phyloP scores from a whole-genome alignment of 1,140 invertebrate genomes.

The Hylaeus volcanicus region DNA sequence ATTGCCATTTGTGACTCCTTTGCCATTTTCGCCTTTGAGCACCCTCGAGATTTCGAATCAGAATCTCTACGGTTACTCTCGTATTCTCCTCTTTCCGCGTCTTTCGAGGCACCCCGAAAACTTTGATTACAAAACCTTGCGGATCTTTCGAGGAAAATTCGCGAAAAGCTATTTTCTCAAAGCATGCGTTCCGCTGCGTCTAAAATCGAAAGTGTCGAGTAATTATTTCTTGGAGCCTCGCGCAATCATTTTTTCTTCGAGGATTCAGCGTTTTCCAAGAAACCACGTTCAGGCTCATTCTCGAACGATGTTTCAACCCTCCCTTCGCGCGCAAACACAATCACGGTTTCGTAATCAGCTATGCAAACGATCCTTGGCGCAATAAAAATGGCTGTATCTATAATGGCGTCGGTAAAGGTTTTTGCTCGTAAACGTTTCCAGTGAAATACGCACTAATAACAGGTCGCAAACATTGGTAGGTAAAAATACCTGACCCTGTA shows the following conservation, averaged over 20 bases:
- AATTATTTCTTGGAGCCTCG: no score
- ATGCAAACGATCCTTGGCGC: constrained; percentile 69
- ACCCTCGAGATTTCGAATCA: constrained; percentile 48
- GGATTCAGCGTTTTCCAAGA: neutral
- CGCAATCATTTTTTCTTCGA: no score
- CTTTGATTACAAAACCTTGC: neutral
- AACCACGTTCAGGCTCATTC: neutral
- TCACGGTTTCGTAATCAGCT: constrained; percentile 67
- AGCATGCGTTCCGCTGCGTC: no score
- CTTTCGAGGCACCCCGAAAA: neutral
- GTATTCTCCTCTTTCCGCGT: neutral
- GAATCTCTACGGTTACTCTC: constrained; percentile 21
- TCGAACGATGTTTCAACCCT: neutral
- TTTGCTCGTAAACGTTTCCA: constrained; percentile 71
- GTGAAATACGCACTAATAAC: constrained; percentile 66
- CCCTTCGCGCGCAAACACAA: neutral
- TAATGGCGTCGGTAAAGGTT: constrained; percentile 54
- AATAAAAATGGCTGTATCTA: constrained; percentile 61
- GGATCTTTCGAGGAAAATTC: no score
- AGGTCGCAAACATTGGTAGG: constrained; percentile 32
- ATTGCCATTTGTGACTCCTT: constrained; percentile 74
- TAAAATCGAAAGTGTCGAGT: no score
- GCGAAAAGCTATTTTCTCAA: no score
- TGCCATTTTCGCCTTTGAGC: constrained; percentile 55
- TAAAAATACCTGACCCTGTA: constrained; percentile 35